Base-by-base conservation (phyloP, 2,113 vertebrate species). In the Eptesicus fuscus region DNA sequence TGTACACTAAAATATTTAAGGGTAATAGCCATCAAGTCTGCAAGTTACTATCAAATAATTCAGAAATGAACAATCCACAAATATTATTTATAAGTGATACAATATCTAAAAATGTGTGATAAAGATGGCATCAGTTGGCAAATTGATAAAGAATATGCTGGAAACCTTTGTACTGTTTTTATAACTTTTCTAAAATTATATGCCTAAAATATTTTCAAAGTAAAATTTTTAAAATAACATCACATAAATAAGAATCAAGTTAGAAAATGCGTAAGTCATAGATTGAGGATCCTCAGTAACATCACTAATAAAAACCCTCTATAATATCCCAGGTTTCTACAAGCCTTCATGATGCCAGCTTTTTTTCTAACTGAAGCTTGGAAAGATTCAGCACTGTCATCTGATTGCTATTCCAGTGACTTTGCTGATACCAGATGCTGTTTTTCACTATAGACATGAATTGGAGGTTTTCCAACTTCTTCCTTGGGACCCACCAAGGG, bases 171-270 rank as follows among this genome's bases (percentile, higher is more conserved):
- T 82, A 63, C 37, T 42, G n/a, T 63, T 84, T 93, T 88, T 77
- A 89, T 2, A 83, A 70, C 18, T 87, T 80, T 88, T 73, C 8
- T 61, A 49, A 49, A 49, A 49, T 49, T 13, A 1, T 79, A 67
- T 89, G 28, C 69, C 18, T 83, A 37, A 87, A 92, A 79, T 71
- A 71, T 93, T 92, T 70, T 87, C 59, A 82, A 94, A 89, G 28
- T 83, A 83, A 91, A 90, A 47, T 2, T 1, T 93, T 61, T 61
- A 82, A 93, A 71, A 32, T 51, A 71, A 83, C 18, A 42, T 3
- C 25, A 84, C 17, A 69, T 23, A 77, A 85, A 47, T 74, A 88
- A 83, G 40, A 73, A 93, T 88, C 30, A 47, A 76, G 25, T 23
- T 47, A 63, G 71, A 82, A 10, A 69, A 94, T 7, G 0, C 7